These are phyloP conservation scores for Cistogaster globosa DNA, from an alignment of 2,888 invertebrate genomes.

Conservation along the genomic window DNA sequence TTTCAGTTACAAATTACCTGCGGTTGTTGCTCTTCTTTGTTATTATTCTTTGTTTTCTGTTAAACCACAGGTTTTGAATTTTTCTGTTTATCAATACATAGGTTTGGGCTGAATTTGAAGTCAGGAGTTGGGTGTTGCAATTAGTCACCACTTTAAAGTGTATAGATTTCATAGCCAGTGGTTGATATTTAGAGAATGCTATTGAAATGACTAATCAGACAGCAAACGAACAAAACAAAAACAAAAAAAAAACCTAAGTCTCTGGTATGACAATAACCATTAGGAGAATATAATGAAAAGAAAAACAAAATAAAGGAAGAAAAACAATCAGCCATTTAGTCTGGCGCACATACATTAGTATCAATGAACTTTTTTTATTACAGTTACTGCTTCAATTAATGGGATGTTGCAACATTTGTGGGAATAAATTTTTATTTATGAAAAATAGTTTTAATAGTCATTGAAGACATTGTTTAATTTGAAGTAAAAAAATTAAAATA, in stretches of 20 bases:
- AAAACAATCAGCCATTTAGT: conserved; percentile 64
- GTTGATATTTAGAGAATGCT: conserved; percentile 50
- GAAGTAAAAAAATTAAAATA: no score
- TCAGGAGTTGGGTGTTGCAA: conserved; percentile 42
- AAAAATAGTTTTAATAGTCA: background rate
- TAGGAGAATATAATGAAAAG: conserved; percentile 36
- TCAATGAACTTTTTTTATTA: conserved; percentile 67
- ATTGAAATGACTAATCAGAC: conserved; percentile 70
- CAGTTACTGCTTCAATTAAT: conserved; percentile 56
- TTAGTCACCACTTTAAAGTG: conserved; percentile 58
- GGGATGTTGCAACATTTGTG: conserved; percentile 36
- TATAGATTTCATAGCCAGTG: conserved; percentile 33
- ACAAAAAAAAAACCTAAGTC: conserved; percentile 29
- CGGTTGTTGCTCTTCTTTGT: background rate
- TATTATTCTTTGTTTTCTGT: conserved; percentile 2
- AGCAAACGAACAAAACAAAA: conserved; percentile 23
- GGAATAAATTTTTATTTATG: conserved; percentile 21
- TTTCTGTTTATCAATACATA: conserved; percentile 4
- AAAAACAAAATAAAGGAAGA: conserved; percentile 31
- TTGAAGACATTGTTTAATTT: background rate
- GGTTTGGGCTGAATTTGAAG: conserved; percentile 1
- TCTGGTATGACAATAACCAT: conserved; percentile 40
- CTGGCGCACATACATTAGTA: conserved; percentile 64
- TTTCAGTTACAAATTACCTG: conserved; percentile 21
- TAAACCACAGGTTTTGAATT: conserved; percentile 45